Conservation (phyloP, 2,113 vertebrate genomes). For the Paralichthys olivaceus region DNA sequence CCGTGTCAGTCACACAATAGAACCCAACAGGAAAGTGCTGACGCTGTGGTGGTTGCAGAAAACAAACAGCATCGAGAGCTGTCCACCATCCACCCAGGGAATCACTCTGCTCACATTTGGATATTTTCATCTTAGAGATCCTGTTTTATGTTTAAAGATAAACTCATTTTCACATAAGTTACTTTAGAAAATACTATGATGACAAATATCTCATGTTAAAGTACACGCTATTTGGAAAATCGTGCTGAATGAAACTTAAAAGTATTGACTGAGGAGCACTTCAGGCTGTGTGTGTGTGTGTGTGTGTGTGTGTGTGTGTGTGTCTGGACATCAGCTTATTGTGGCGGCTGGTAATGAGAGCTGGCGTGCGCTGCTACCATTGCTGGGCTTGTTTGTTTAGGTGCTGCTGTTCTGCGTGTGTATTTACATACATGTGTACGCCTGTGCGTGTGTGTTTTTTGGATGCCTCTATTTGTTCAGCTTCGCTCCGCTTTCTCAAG, state of each 20-base stretch:
- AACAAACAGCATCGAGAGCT: conserved; percentile 53
- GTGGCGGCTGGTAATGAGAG: conserved; percentile 71
- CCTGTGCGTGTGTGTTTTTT: conserved; percentile 13
- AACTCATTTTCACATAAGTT: no score
- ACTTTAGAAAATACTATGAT: no score
- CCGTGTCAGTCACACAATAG: conserved; percentile 43
- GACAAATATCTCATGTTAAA: no score
- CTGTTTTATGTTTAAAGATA: no score
- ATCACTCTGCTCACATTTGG: neutral
- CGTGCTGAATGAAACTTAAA: neutral
- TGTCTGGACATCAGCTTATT: conserved; percentile 48
- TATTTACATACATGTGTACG: conserved; percentile 61
- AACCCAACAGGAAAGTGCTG: conserved; percentile 56
- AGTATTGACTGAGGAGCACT: conserved; percentile 8
- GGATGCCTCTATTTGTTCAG: conserved; percentile 68
- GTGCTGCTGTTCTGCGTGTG: conserved; percentile 41
- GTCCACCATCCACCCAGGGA: conserved; percentile 37
- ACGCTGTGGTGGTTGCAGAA: conserved; percentile 30
- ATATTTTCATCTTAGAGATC: no score
- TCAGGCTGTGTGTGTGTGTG: conserved; percentile 19
- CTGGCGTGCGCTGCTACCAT: conserved; percentile 55
- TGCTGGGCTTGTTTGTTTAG: conserved; percentile 72
- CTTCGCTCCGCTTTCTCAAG: conserved; percentile 62
- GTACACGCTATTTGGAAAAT: no score
- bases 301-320: conserved; percentile 33